phyloP scores from a whole-genome alignment of 2,888 invertebrate genomes.

The Latheticus oryzae region DNA sequence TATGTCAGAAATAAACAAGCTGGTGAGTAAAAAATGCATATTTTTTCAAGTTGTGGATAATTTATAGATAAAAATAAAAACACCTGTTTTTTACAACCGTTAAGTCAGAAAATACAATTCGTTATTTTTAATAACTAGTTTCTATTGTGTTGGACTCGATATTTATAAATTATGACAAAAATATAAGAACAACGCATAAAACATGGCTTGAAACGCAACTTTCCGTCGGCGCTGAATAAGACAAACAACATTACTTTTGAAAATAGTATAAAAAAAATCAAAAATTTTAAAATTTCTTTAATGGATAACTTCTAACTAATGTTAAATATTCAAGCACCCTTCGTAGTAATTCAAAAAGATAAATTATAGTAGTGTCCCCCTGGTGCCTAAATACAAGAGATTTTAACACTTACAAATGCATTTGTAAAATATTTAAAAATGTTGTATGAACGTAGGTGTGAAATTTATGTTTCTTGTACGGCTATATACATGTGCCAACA shows the following conservation, averaged over 20 bases:
- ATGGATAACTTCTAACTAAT: background rate
- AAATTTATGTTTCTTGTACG: conserved; percentile 51
- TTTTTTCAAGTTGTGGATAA: conserved; percentile 10
- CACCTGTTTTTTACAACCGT: conserved; percentile 3
- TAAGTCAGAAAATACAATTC: conserved; percentile 6
- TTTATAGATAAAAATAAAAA: conserved; percentile 22
- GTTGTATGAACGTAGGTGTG: conserved; percentile 52
- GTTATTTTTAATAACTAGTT: conserved; percentile 8
- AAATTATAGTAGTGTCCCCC: too few relatives aligned
- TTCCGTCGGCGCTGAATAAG: conserved; percentile 1
- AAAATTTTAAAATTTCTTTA: too few relatives aligned
- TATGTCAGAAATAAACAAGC: conserved; percentile 2
- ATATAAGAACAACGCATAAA: too few relatives aligned
- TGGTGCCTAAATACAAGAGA: conserved; percentile 28
- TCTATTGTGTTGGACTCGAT: background rate
- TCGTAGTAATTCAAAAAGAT: too few relatives aligned
- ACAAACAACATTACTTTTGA: too few relatives aligned
- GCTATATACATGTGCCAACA: conserved; percentile 58
- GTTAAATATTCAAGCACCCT: too few relatives aligned
- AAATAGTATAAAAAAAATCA: too few relatives aligned
- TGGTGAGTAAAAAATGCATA: conserved; percentile 12
- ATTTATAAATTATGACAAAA: background rate
- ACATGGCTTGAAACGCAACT: background rate
- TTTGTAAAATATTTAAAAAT: conserved; percentile 37
- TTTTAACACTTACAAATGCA: conserved; percentile 38